Conservation (phyloP, 1,140 invertebrate genomes). For the Vanessa atalanta region DNA sequence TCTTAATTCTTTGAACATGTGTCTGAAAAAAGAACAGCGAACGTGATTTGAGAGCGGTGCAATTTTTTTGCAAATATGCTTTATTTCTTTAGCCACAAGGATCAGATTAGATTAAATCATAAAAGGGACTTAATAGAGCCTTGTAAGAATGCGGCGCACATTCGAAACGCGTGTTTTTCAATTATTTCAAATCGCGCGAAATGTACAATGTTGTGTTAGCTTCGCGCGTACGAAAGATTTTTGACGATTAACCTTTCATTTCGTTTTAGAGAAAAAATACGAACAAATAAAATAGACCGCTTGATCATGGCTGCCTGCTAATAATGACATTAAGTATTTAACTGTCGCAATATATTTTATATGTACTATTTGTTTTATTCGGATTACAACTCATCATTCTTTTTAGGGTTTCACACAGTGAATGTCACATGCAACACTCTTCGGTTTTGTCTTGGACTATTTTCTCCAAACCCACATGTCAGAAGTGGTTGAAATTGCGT, state of each 20-base stretch:
- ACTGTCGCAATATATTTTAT: too few species aligned
- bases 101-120: constrained; percentile 20
- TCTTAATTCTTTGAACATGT: constrained; percentile 59
- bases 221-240: constrained; percentile 44
- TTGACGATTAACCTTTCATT: constrained; percentile 34
- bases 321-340: not conserved
- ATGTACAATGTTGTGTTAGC: constrained; percentile 41
- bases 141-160: constrained; percentile 65
- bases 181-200: constrained; percentile 68
- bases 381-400: not conserved
- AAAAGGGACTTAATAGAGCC: constrained; percentile 56
- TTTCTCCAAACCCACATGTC: too few species aligned
- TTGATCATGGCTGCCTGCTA: not conserved
- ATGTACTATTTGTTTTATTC: not conserved
- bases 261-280: not conserved
- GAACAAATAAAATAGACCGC: not conserved
- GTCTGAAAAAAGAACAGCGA: constrained; percentile 55
- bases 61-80: not conserved
- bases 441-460: too few species aligned
- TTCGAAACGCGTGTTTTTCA: constrained; percentile 65
- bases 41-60: constrained; percentile 35
- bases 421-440: too few species aligned
- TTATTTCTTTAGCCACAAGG: not conserved
- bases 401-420: too few species aligned
- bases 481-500: too few species aligned